Base-by-base conservation (phyloP, 2,888 invertebrate species). In the Melieria crassipennis region DNA sequence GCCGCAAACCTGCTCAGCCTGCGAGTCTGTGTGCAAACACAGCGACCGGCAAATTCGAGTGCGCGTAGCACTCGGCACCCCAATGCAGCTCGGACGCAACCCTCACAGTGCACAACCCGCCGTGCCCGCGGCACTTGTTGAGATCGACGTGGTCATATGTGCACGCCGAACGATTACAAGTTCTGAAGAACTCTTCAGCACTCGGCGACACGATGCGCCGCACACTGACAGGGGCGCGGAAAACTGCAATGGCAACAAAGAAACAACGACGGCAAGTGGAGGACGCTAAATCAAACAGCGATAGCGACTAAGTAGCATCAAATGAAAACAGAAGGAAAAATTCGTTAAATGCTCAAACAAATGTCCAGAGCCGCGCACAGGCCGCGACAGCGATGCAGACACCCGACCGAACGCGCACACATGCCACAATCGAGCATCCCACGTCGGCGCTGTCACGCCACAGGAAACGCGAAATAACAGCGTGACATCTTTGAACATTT, bases 111-210 rank as follows among this genome's bases (percentile, higher is more conserved):
- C 30, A n/a, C 46, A 45, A 50, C 52, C 65, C 58, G 43, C 13
- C 46, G 61, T 10, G 72, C 75, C 71, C 50, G 69, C 61, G 76
- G 76, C 78, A 78, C 78, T 77, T 78, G 78, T 78, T 70, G 76
- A 72, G 74, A 76, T 73, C 76, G 75, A 58, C 65, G 55, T 56
- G 73, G 78, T 78, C 78, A 78, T 78, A 78, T 78, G 77, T 78
- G 78, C 74, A 73, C 76, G 71, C 76, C 77, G 74, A 77, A 77
- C 75, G 75, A 77, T 78, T 72, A 76, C 74, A 30, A 30, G 30
- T 71, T 78, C 47, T 73, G 71, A 71, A 63, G 73, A 68, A 66
- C 69, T 42, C 47, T 16, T 67, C 48, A 46, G 45, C 11, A 48
- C 11, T 43, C 11, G 4, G 64, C 48, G 43, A 11, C 9, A 56